Conservation (phyloP, 1,140 invertebrate genomes). For the Charaxes varanes region DNA sequence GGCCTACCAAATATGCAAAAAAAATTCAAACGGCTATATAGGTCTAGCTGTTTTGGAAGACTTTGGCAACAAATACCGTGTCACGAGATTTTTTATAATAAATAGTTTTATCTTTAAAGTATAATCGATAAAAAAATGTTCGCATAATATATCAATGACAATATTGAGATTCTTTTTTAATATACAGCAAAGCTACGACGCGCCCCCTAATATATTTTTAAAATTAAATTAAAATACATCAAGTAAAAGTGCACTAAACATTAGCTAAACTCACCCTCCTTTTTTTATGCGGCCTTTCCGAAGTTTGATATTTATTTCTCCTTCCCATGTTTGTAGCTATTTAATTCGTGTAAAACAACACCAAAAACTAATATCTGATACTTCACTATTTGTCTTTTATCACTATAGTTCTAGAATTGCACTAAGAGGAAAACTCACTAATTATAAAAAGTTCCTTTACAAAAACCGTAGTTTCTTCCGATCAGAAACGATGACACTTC, state of each 20-base stretch:
- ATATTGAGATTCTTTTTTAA: no score
- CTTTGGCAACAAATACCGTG: no score
- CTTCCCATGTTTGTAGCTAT: constrained; percentile 29
- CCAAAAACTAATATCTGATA: neutral
- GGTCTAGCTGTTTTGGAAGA: no score
- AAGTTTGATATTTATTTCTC: constrained; percentile 32
- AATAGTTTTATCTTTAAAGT: no score
- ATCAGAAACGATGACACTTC: constrained; percentile 15
- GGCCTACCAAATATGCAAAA: no score
- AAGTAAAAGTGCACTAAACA: neutral
- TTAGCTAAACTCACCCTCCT: constrained; percentile 41
- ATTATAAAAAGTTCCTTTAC: constrained; percentile 3
- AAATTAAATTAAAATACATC: neutral
- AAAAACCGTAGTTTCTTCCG: constrained; percentile 7
- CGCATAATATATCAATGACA: no score
- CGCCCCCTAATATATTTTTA: neutral
- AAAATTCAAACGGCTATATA: no score
- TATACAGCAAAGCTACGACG: neutral
- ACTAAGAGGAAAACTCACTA: constrained; percentile 3
- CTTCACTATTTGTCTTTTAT: constrained; percentile 2
- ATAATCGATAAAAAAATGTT: no score
- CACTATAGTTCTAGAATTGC: neutral
- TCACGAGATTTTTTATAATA: no score
- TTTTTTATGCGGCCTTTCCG: constrained; percentile 48
- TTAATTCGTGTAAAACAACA: constrained; percentile 8